phyloP scores from a whole-genome alignment of 1,140 invertebrate species.

The Sitobion miscanthi region DNA sequence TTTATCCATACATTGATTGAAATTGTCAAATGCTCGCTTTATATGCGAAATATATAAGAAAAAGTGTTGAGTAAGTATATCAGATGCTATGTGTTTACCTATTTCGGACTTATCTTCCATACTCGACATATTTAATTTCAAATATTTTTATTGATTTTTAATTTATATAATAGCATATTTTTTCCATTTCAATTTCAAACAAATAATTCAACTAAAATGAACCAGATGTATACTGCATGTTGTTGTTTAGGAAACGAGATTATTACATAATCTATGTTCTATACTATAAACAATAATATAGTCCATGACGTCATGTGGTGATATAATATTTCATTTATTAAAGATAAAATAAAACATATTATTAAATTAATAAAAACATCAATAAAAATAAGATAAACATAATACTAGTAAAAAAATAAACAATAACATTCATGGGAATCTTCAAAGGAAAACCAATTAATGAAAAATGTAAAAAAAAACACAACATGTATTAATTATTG shows the following conservation, averaged over 20 bases:
- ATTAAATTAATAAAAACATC: conserved; percentile 24
- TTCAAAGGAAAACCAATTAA: conserved; percentile 24
- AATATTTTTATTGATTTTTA: not conserved
- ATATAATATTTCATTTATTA: conserved; percentile 42
- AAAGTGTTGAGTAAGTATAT: not conserved
- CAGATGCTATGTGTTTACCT: not conserved
- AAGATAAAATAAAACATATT: conserved; percentile 42
- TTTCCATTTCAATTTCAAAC: not conserved
- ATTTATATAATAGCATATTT: not conserved
- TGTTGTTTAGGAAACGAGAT: conserved; percentile 1
- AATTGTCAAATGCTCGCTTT: not conserved
- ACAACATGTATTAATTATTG: not conserved
- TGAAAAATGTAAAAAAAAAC: conserved; percentile 17
- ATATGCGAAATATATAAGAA: not conserved
- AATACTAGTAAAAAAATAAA: conserved; percentile 45
- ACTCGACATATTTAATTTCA: not conserved
- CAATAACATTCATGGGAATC: not conserved
- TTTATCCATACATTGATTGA: not conserved
- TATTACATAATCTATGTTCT: not conserved
- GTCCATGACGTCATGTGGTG: not conserved
- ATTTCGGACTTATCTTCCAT: not conserved
- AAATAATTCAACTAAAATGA: not conserved
- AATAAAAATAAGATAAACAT: conserved; percentile 39
- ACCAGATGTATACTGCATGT: not conserved
- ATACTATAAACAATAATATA: not conserved